Evolutionary conservation across 1,140 invertebrate genomes (phyloP), one percentile per base, ranked within the genome.

Genomic region (Calephelis nemesis): DNA sequence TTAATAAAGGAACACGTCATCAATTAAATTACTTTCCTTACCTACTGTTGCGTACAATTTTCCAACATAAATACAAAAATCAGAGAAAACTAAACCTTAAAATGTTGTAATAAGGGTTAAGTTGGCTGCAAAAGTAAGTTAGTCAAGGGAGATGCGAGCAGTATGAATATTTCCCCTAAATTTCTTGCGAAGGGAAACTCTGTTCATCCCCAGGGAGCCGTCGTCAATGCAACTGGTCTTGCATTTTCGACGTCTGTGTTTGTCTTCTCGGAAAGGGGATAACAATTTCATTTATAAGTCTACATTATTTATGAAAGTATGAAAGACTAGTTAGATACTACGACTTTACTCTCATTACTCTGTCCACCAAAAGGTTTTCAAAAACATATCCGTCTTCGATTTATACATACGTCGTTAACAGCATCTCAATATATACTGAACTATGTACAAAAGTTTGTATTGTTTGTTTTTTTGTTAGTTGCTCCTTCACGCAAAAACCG

Each of bases 11-110:
- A 86, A 85, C 81, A 75, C 76, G 83, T 85, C 87, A 87, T 89
- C 85, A 85, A 89, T 89, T 89, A 87, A 89, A 88, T 89, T 87
- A 89, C 84, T 86, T 79, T 71, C 77, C 67, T 19, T 6, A 12
- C 67, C 79, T 69, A 81, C 82, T 83, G 78, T 82, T 74, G 78
- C 70, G 74, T 78, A 75, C 74, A 70, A 76, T 77, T 66, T 72
- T 71, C 77, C 19, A 54, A 42, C 6, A 30, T 54, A 49, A 62
- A n/a, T 30, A 48, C 15, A 30, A 11, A 66, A 47, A 45, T 39
- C 49, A 63, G 47, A 4, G 15, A 50, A 83, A 79, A 79, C 50
- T 71, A 58, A 62, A 63, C 74, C 64, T 71, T 84, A 79, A 47
- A 39, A 0, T 39, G 0, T 12, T 5, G 9, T 8, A 7, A 47